Conservation (phyloP, 2,797 vertebrate genomes). For the Hydrolagus colliei region DNA sequence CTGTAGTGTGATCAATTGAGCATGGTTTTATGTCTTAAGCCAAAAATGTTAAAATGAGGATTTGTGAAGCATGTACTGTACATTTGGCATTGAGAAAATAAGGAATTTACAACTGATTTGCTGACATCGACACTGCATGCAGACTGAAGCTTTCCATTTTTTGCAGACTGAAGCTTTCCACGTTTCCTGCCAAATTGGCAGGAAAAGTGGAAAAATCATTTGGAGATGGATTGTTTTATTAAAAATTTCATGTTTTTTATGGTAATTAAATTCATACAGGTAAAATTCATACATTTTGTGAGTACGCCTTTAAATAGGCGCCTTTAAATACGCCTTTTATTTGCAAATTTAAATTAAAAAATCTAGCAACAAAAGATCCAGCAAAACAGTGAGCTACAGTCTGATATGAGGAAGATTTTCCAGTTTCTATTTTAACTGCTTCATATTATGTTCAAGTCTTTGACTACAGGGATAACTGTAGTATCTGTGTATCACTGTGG, state of each 20-base stretch:
- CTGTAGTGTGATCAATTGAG: neutral
- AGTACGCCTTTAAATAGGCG: too few species aligned
- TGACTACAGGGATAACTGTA: neutral
- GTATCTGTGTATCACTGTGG: too few species aligned
- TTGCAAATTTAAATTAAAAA: too few species aligned
- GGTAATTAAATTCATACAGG: conserved; percentile 56
- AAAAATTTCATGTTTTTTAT: conserved; percentile 44
- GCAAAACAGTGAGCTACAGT: neutral
- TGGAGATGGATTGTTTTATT: conserved; percentile 55
- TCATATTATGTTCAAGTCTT: neutral
- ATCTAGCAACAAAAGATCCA: neutral
- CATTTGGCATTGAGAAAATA: conserved; percentile 52
- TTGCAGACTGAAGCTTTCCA: conserved; percentile 56
- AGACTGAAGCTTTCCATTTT: too few species aligned
- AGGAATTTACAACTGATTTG: conserved; percentile 58
- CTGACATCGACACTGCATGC: conserved; percentile 42
- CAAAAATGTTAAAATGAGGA: conserved; percentile 50
- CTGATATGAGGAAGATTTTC: neutral
- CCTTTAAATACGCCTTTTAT: neutral
- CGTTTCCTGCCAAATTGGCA: conserved; percentile 62
- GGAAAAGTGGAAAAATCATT: conserved; percentile 64
- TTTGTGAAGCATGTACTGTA: conserved; percentile 49
- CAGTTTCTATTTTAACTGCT: neutral
- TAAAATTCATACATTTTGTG: conserved; percentile 43
- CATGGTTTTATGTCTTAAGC: neutral